A percentile compares a stretch with the other conserved stretches of the same genome.
phyloP scores from a whole-genome alignment of 1,140 invertebrate species.

The Lasioglossum albipes region DNA sequence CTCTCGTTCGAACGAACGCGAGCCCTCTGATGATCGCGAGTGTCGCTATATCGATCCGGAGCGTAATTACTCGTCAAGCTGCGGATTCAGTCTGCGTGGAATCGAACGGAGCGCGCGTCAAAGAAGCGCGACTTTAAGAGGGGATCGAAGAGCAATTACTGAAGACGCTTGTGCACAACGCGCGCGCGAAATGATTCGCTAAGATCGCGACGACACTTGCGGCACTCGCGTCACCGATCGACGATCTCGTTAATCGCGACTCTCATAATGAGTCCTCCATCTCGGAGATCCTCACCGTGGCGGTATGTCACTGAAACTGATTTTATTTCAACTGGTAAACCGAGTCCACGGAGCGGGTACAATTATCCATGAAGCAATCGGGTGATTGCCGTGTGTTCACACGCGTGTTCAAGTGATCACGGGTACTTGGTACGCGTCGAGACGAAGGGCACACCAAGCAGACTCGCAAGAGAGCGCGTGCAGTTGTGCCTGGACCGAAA shows the following conservation, averaged over 20 bases:
- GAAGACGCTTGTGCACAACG: background rate
- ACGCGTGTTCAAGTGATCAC: background rate
- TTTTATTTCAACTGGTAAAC: too few species aligned
- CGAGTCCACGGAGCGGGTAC: too few species aligned
- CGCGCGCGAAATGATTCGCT: background rate
- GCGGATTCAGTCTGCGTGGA: background rate
- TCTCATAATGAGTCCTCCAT: background rate
- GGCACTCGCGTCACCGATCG: background rate
- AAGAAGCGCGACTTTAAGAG: background rate
- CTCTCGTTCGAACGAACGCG: constrained; percentile 1
- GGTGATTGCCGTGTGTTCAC: background rate
- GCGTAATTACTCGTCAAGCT: constrained; percentile 10
- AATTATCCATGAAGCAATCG: too few species aligned
- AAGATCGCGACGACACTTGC: background rate
- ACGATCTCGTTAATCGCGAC: background rate
- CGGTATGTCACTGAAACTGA: too few species aligned
- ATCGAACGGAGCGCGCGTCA: background rate
- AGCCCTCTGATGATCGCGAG: constrained; percentile 3
- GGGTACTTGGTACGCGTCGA: background rate
- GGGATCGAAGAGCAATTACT: background rate
- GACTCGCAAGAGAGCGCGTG: constrained; percentile 45
- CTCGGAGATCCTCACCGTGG: too few species aligned
- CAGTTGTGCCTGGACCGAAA: constrained; percentile 72
- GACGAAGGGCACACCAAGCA: constrained; percentile 34
- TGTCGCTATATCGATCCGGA: background rate